Percentiles rank a stretch among this genome's conserved stretches.
Evolutionary conservation across 2,113 vertebrate genomes (phyloP).

Genomic region (Thunnus thynnus): DNA sequence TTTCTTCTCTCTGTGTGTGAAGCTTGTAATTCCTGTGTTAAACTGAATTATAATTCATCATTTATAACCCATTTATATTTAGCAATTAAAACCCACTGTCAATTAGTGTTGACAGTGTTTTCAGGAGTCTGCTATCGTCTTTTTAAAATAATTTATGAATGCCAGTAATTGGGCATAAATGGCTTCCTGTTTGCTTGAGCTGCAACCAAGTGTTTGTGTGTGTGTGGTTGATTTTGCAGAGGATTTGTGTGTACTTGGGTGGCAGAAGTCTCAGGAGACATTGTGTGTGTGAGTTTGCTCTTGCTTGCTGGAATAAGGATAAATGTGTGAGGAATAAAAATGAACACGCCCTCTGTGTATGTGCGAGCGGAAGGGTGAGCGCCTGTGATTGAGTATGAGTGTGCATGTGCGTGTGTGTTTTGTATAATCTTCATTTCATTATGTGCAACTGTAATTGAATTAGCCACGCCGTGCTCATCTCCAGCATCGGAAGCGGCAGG

Average conservation of each 20-base stretch:
- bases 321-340: constrained; percentile 7
- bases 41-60: too few relatives aligned
- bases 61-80: not conserved
- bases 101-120: not conserved
- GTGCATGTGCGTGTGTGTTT: constrained; percentile 28
- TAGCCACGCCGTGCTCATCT: constrained; percentile 26
- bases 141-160: not conserved
- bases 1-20: not conserved
- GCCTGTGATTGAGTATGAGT: constrained; percentile 18
- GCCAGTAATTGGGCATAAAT: constrained; percentile 23
- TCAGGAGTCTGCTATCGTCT: not conserved
- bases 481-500: not conserved
- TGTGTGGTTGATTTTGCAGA: not conserved
- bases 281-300: not conserved
- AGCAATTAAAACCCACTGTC: not conserved
- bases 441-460: constrained; percentile 55
- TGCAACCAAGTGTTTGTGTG: not conserved
- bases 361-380: not conserved
- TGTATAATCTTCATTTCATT: constrained; percentile 65
- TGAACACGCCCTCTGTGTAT: not conserved
- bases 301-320: constrained; percentile 7
- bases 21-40: not conserved
- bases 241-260: too few relatives aligned
- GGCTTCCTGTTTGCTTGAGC: constrained; percentile 22
- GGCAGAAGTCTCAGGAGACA: not conserved